These are phyloP conservation scores for Pollenia angustigena DNA, from an alignment of 2,888 invertebrate genomes.

Conservation along the genomic window DNA sequence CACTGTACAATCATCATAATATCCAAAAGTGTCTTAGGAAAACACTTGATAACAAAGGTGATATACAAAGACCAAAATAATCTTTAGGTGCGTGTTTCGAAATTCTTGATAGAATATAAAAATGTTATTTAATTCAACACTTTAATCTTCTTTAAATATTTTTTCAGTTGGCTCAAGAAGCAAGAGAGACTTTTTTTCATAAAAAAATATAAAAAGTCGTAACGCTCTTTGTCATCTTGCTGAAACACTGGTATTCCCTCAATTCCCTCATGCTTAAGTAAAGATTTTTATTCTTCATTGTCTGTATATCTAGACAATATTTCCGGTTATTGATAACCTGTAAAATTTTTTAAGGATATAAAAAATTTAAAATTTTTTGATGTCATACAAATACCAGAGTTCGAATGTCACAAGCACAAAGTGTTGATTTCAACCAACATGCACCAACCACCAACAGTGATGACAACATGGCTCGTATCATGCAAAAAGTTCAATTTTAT, in stretches of 20 bases:
- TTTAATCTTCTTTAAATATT: too few relatives aligned
- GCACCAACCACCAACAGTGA: constrained; percentile 32
- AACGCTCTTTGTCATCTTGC: neutral
- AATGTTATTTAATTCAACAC: too few relatives aligned
- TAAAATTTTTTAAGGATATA: constrained; percentile 20
- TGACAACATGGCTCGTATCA: constrained; percentile 7
- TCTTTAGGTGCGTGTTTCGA: too few relatives aligned
- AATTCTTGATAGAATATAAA: too few relatives aligned
- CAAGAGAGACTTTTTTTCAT: too few relatives aligned
- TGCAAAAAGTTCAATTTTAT: neutral
- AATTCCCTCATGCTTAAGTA: neutral
- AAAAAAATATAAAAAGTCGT: too few relatives aligned
- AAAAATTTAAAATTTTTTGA: too few relatives aligned
- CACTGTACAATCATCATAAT: too few relatives aligned
- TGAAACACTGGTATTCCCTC: neutral
- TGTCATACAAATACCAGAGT: constrained; percentile 49
- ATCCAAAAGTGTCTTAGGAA: too few relatives aligned
- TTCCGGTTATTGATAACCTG: constrained; percentile 66
- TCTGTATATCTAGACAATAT: constrained; percentile 59
- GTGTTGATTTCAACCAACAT: constrained; percentile 58
- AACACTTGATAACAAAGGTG: too few relatives aligned
- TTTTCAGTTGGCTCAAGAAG: too few relatives aligned
- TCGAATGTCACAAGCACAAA: constrained; percentile 50
- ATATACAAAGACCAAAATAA: too few relatives aligned
- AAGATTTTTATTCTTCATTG: constrained; percentile 12